These are phyloP conservation scores for Cyanoderma ruficeps DNA, from an alignment of 2,113 vertebrate species.

Conservation along the genomic window DNA sequence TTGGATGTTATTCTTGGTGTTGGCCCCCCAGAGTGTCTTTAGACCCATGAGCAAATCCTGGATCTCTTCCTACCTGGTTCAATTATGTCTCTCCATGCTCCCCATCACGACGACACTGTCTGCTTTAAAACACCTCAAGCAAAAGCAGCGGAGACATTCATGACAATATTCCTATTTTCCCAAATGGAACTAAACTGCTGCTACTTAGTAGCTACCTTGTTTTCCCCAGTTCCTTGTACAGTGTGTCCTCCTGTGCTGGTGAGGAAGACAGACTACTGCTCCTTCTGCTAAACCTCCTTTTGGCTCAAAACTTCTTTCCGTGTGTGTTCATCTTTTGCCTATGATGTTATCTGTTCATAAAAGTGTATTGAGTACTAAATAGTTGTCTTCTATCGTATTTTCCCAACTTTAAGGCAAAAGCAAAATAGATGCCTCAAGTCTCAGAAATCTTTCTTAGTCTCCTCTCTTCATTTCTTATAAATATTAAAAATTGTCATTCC, in stretches of 20 bases:
- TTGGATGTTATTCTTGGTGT: not conserved
- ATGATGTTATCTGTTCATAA: not conserved
- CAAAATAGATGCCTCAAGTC: not conserved
- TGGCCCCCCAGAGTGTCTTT: not conserved
- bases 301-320: not conserved
- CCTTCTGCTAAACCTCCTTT: not conserved
- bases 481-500: not conserved
- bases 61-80: not conserved
- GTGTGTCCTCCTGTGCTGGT: not conserved
- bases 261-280: not conserved
- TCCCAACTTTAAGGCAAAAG: not conserved
- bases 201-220: not conserved
- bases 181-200: not conserved
- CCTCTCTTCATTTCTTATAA: not conserved
- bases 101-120: fast-evolving
- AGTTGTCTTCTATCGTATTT: not conserved
- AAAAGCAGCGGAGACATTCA: not conserved
- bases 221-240: not conserved
- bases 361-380: not conserved
- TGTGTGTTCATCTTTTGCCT: not conserved
- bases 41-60: not conserved
- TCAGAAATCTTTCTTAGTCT: not conserved
- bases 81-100: not conserved
- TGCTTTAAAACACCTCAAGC: not conserved
- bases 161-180: not conserved